Base-by-base conservation (phyloP, 2,888 invertebrate species). In the Imbricaverruca yamaguchii region DNA sequence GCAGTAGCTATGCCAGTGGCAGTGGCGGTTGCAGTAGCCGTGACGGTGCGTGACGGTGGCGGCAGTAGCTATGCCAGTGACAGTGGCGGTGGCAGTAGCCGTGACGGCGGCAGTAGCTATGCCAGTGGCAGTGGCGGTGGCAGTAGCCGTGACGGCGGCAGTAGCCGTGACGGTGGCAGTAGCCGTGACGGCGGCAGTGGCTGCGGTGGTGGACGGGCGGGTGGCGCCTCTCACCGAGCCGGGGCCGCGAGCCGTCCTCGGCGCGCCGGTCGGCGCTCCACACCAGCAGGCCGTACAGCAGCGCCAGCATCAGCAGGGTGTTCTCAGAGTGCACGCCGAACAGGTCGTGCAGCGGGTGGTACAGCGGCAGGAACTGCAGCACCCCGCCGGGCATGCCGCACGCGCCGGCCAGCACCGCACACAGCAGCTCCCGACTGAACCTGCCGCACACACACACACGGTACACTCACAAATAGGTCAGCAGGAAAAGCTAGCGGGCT, bases 321-420 rank as follows among this genome's bases (percentile, higher is more conserved):
- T 92, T 90, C 88, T 93, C 93, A 0, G 92, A 90, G 86, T 93
- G 93, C 63, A 94, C 89, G 25, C 90, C 88, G 84, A 87, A 89
- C 21, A 90, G 86, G 86, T 94, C 94, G 86, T 94, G 94, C 0
- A 94, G 89, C 0, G 93, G 92, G 85, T 94, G 94, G 87, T 94
- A 94, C 83, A 93, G 87, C 0, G 92, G 90, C 21, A 93, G 87
- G 86, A 94, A 94, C 85, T 93, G 87, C 6, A 93, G 85, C 0
- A 93, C 90, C 0, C 94, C 93, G 0, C 92, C 91, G 7, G 93
- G 92, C 90, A 93, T 92, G 53, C 93, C 92, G 81, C 93, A 87
- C 8, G 92, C 84, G 0, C 90, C 90, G 0, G 93, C 89, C 61
- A 92, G 84, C 13, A 91, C 55, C 1, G 91, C 87, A 84, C 90